Evolutionary conservation across 2,797 vertebrate genomes (phyloP).

Genomic region (Sebastes trivittatus): DNA sequence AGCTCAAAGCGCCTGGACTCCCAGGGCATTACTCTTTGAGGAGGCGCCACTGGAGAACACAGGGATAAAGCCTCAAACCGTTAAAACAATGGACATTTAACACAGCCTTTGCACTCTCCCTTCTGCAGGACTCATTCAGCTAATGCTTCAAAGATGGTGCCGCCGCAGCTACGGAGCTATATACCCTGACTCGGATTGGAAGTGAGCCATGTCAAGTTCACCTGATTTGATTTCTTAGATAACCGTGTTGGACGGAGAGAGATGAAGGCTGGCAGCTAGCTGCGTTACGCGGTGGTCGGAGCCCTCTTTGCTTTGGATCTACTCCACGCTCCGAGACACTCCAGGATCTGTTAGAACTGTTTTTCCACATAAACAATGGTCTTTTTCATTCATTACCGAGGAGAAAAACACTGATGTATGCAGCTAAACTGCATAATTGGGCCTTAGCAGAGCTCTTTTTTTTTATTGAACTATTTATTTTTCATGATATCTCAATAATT

Average conservation of each 20-base stretch:
- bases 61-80: slow-evolving; percentile 58
- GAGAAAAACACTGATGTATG: slow-evolving; percentile 52
- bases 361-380: slow-evolving; percentile 58
- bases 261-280: slow-evolving; percentile 62
- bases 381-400: slow-evolving; percentile 50
- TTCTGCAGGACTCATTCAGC: slow-evolving; percentile 57
- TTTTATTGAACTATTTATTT: slow-evolving; percentile 79
- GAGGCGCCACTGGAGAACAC: slow-evolving; percentile 65
- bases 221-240: slow-evolving; percentile 73
- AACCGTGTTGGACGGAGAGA: slow-evolving; percentile 59
- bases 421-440: slow-evolving; percentile 74
- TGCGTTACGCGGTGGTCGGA: slow-evolving; percentile 60
- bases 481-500: slow-evolving; percentile 82
- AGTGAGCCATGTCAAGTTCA: slow-evolving; percentile 67
- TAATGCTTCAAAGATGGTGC: slow-evolving; percentile 60
- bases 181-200: slow-evolving; percentile 55
- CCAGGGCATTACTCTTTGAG: slow-evolving; percentile 73
- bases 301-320: slow-evolving; percentile 66
- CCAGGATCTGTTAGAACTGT: slow-evolving; percentile 31
- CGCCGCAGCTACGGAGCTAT: background rate
- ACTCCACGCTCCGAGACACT: slow-evolving; percentile 49
- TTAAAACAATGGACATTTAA: slow-evolving; percentile 76
- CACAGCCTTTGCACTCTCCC: slow-evolving; percentile 54
- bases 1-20: slow-evolving; percentile 73
- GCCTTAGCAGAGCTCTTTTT: slow-evolving; percentile 57